Evolutionary conservation across 2,888 invertebrate genomes (phyloP), one percentile per base, ranked within the genome.

Genomic region (Tenthredo notha): DNA sequence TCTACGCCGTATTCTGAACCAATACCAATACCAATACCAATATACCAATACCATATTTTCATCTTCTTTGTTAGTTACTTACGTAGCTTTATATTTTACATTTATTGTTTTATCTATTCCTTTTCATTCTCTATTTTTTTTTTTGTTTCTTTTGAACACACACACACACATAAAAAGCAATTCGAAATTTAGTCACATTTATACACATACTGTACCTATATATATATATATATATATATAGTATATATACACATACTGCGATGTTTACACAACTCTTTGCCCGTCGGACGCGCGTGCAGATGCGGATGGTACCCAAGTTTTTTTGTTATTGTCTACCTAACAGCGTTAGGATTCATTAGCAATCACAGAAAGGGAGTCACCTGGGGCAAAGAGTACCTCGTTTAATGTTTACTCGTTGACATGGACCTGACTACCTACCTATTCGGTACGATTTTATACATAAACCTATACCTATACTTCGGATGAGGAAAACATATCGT

Each of bases 341-440:
- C 91, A 92, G 91, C 89, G 90, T 93, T 93, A 93, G 93, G 92
- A 92, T 93, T 93, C 93, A 93, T 93, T 93, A 93, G 93, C 93
- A 93, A 93, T 93, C 93, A 93, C 93, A 83, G 83, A 93, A 92
- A 92, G 91, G 92, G 92, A 87, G 67, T 6, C 43, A 40, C 43
- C 80, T 29, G 50, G 77, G 77, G 61, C 80, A 80, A 80, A 80
- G 80, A 80, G 80, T 61, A 80, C 21, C 40, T 74, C 43, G 37
- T 43, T 15, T 37, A 40, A 58, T 61, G 80, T 80, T 80, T 80
- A 80, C 80, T 61, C 80, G 80, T 65, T 80, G 61, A 61, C 77
- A 50, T 77, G 77, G 43, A 77, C 25, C 74, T 74, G 6, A 43
- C 77, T 77, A 37, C 37, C n/a, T n/a, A n/a, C n/a, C 37, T 37